These are phyloP conservation scores for Holcopasites calliopsidis DNA, from an alignment of 1,140 invertebrate species.

Conservation along the genomic window DNA sequence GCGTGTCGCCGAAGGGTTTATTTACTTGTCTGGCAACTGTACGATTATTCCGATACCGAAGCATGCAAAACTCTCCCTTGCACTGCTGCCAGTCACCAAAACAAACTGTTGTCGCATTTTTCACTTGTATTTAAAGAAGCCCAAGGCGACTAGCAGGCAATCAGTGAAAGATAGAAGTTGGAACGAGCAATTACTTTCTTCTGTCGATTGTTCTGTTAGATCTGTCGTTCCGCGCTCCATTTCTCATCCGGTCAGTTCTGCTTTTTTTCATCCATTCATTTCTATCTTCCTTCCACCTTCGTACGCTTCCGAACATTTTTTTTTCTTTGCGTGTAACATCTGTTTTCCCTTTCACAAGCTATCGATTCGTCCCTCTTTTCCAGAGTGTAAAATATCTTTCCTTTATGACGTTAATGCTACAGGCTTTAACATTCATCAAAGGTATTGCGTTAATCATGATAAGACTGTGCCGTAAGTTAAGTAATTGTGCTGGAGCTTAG, in stretches of 20 bases:
- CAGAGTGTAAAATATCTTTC: background rate
- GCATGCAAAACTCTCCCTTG: background rate
- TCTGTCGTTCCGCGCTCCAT: constrained; percentile 16
- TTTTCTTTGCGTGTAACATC: background rate
- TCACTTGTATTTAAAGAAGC: background rate
- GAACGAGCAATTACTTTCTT: constrained; percentile 44
- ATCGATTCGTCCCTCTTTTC: background rate
- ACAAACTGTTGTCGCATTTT: background rate
- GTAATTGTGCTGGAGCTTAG: too few relatives aligned
- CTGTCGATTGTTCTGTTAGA: constrained; percentile 25
- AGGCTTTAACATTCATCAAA: background rate
- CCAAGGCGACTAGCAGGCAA: background rate
- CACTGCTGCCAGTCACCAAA: background rate
- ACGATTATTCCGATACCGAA: background rate
- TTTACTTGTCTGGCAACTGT: background rate
- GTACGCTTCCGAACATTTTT: background rate
- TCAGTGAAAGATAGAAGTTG: constrained; percentile 6
- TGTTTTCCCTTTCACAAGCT: background rate
- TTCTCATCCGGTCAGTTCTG: constrained; percentile 17
- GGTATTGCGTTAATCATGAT: background rate
- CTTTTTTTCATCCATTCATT: background rate
- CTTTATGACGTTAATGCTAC: background rate
- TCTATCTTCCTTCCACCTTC: too few relatives aligned
- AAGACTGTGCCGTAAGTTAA: too few relatives aligned
- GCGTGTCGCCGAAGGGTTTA: background rate